Conservation (phyloP, 2,888 invertebrate genomes). For the Nomada ruficornis region DNA sequence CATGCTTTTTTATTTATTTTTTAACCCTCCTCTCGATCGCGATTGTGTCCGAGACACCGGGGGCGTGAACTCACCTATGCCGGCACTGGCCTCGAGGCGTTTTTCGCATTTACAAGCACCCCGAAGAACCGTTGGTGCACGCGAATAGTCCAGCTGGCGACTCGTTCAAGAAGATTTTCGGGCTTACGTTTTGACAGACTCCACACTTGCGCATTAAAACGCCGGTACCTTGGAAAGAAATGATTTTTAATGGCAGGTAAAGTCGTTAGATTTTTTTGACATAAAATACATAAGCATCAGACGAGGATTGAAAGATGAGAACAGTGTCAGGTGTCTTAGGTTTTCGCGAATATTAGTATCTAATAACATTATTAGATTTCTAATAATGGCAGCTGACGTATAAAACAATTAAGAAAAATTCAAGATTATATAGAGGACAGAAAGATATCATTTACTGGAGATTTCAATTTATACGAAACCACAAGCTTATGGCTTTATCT, state of each 20-base stretch:
- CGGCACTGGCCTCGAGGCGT: conserved; percentile 71
- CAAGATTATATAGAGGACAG: no score
- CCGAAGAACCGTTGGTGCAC: conserved; percentile 65
- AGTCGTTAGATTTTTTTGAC: no score
- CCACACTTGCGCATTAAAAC: neutral
- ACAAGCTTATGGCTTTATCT: no score
- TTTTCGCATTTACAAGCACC: conserved; percentile 71
- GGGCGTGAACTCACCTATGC: conserved; percentile 77
- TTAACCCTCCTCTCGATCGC: conserved; percentile 61
- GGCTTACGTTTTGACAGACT: conserved; percentile 1
- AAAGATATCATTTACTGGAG: no score
- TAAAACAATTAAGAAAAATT: no score
- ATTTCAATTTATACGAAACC: no score
- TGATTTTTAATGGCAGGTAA: neutral
- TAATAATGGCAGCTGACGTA: no score
- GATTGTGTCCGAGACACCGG: conserved; percentile 77
- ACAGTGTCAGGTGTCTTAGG: no score
- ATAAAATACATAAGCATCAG: no score
- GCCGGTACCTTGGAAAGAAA: neutral
- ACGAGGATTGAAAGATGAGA: neutral
- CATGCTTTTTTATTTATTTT: conserved; percentile 38
- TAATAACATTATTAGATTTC: no score
- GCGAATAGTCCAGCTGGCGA: conserved; percentile 63
- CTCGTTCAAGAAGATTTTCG: conserved; percentile 34
- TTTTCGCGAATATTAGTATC: no score